phyloP scores from a whole-genome alignment of 2,797 vertebrate species.

The Periophthalmus magnuspinnatus region DNA sequence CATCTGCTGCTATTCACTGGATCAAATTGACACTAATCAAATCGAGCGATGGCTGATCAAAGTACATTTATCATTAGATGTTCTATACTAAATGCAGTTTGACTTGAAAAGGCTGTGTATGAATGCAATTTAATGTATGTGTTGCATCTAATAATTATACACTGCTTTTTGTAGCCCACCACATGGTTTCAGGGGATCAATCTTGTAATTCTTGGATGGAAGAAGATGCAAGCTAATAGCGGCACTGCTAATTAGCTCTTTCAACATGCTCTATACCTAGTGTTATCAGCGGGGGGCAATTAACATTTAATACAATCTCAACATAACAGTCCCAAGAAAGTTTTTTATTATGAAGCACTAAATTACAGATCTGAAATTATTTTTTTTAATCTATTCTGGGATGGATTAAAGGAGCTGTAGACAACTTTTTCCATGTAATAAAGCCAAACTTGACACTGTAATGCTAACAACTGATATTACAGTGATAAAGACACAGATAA shows the following conservation, averaged over 20 bases:
- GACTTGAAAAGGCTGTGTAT: not conserved
- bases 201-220: not conserved
- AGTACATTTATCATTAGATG: not conserved
- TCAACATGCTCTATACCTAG: not conserved
- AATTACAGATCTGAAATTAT: too few species aligned
- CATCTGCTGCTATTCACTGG: slow-evolving; percentile 20
- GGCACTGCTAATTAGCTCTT: not conserved
- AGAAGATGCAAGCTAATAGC: not conserved
- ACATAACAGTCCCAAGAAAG: too few species aligned
- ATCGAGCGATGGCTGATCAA: slow-evolving; percentile 20
- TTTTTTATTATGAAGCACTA: too few species aligned
- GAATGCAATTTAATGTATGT: not conserved
- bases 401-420: too few species aligned
- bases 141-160: not conserved
- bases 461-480: too few species aligned
- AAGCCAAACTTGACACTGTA: too few species aligned
- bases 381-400: too few species aligned
- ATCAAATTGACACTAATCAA: slow-evolving; percentile 16
- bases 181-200: not conserved
- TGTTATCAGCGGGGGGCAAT: not conserved
- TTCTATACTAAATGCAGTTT: not conserved
- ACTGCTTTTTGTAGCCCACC: not conserved
- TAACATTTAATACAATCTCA: not conserved
- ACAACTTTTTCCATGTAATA: too few species aligned
- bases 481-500: too few species aligned